Base-by-base conservation (phyloP, 2,113 vertebrate genomes). In the Nycticryphes semicollaris region DNA sequence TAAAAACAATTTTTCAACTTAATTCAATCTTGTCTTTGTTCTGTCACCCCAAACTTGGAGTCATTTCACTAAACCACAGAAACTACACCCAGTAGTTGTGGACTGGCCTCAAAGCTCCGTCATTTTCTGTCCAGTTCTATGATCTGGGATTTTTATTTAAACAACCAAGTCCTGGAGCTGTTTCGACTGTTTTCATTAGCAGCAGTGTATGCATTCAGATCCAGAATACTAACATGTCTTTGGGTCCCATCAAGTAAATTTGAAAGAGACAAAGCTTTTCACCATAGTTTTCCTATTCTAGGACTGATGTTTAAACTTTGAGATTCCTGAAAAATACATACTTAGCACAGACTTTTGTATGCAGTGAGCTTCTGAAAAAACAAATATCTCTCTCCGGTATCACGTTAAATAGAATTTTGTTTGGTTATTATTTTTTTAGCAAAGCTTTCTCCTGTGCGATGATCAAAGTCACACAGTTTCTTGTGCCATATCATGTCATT, bases 191-290 rank as follows among this genome's bases (percentile, higher is more conserved):
- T 48, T 63, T 76, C 27, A 4, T 56, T 19, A 77, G 5, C 45
- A 54, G 54, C n/a, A 59, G 48, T 0, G 0, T 8, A 8, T 12
- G 16, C 39, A 14, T 27, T 66, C 25, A 41, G 31, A 83, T 69
- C 28, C 37, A 39, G 15, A 57, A 64, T 33, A 18, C 21, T 23
- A 54, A 59, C 2, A 2, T 0, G 2, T 45, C 60, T 82, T 51
- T 70, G 23, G 3, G 11, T 53, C 21, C 6, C 47, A 6, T 4
- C 18, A 20, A 76, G 39, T 45, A 77, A 19, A 60, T 23, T 28
- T 68, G 35, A 50, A 89, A 59, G 57, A 76, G 21, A 43, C 13
- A 30, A 63, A 81, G 22, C 27, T 84, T 84, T 77, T 64, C 41
- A 73, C 37, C 25, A 3, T 8, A 57, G 3, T 45, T 66, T 39